Evolutionary conservation across 1,140 invertebrate genomes (phyloP).

Genomic region (Homalodisca vitripennis): DNA sequence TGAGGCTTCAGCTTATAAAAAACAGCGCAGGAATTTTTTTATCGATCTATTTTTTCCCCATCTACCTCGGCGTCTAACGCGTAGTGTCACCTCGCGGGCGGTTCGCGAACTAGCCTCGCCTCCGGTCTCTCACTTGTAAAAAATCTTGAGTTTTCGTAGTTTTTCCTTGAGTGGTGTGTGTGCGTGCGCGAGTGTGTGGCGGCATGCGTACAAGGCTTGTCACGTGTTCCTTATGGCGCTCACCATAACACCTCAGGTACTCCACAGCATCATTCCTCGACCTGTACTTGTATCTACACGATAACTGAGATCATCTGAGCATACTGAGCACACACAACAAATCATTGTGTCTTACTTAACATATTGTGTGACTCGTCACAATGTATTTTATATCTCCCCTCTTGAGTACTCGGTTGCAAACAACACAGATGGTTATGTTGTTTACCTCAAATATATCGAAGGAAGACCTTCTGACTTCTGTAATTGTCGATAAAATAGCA

Average conservation of each 20-base stretch:
- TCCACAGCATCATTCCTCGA: too few relatives aligned
- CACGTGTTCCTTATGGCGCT: conserved; percentile 25
- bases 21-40: conserved; percentile 44
- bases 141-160: conserved; percentile 30
- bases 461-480: too few relatives aligned
- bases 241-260: conserved; percentile 12
- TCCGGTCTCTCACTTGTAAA: neutral
- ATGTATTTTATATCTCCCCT: too few relatives aligned
- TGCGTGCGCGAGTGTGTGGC: conserved; percentile 27
- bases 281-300: too few relatives aligned
- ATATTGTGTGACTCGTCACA: too few relatives aligned
- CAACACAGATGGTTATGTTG: too few relatives aligned
- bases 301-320: too few relatives aligned
- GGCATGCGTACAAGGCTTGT: conserved; percentile 25
- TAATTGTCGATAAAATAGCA: too few relatives aligned
- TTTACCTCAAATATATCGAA: too few relatives aligned
- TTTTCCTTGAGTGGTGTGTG: conserved; percentile 28
- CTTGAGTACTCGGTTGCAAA: too few relatives aligned
- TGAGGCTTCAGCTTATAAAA: conserved; percentile 42
- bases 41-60: conserved; percentile 41
- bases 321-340: too few relatives aligned
- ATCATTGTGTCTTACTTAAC: too few relatives aligned
- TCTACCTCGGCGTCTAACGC: conserved; percentile 16
- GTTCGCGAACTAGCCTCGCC: conserved; percentile 22
- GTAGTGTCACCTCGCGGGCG: conserved; percentile 25